A percentile compares a stretch with the other conserved stretches of the same genome.
These are phyloP conservation scores for Eupithecia pulchellata DNA, from an alignment of 2,888 invertebrate species.

Conservation along the genomic window DNA sequence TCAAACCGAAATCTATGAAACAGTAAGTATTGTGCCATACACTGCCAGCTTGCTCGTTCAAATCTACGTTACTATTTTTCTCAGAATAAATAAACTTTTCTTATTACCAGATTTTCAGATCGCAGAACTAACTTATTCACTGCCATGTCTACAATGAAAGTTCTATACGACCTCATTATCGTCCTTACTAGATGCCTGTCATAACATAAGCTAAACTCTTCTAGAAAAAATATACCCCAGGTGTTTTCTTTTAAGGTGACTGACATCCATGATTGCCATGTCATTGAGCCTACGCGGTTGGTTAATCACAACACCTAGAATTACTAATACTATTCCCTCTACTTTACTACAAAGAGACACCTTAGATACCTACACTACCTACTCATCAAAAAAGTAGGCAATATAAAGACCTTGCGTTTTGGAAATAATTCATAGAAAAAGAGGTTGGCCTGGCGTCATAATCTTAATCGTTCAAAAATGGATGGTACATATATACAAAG, in stretches of 20 bases:
- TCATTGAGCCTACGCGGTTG: constrained; percentile 1
- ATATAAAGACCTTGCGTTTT: not conserved
- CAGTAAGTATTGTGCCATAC: not conserved
- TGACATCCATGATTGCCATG: constrained; percentile 24
- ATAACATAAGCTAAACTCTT: not conserved
- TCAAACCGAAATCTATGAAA: not conserved
- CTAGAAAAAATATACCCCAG: not conserved
- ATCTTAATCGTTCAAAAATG: not conserved
- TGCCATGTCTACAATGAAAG: too few species aligned
- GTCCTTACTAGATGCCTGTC: not conserved
- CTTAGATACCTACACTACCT: not conserved
- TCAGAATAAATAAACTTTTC: not conserved
- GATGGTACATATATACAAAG: constrained; percentile 45
- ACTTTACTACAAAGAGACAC: not conserved
- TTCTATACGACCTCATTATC: not conserved
- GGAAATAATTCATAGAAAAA: not conserved
- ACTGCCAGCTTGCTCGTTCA: not conserved
- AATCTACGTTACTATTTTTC: not conserved
- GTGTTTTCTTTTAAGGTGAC: constrained; percentile 33
- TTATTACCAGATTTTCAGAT: not conserved
- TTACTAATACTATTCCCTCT: not conserved
- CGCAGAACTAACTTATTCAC: too few species aligned
- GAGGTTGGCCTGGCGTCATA: not conserved
- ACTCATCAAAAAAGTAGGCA: not conserved
- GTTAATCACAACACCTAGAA: not conserved